Base-by-base conservation (phyloP, 2,797 vertebrate genomes). In the Leptodactylus fallax region DNA sequence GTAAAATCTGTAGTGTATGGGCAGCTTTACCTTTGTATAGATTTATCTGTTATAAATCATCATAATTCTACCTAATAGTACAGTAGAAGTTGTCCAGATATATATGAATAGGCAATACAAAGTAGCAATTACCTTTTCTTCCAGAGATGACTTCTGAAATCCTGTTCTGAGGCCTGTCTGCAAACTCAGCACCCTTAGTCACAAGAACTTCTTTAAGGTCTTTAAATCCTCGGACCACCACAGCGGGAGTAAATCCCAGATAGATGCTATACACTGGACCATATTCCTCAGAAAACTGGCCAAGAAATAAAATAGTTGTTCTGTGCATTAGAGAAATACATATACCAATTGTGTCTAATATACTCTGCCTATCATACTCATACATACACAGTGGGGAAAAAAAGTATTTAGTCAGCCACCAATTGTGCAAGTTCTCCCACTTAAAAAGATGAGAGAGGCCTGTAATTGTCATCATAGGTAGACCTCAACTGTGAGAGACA, bases 201-300 rank as follows among this genome's bases (percentile, higher is more conserved):
- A 88, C 76, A 56, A 88, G 83, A 55, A 88, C 82, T n/a, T 88
- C 87, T 76, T 81, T 88, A 14, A 88, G 55, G 6, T 27, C 76
- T 76, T 88, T 85, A 0, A 85, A 7, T 13, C 87, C 87, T 53
- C 76, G 87, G 9, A 88, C 67, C 7, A 88, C 87, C 65, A 88
- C 87, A 63, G 77, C 77, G 6, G 87, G 87, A 16, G 12, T 80
- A 27, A 71, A 81, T 19, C 83, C 87, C 77, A 88, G 19, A 17
- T 85, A 85, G 49, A 88, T 80, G 25, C 87, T 85, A 67, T 80
- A 88, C 45, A 88, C 87, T 3, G 82, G 82, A 9, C 87, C 83
- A 72, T 88, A 85, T 16, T n/a, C 25, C 19, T 80, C 3, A 10
- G 87, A 88, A 58, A 88, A 74, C 87, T 88, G 45, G 25, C 4